These are phyloP conservation scores for Papilio polyxenes DNA, from an alignment of 1,140 invertebrate genomes.

Conservation along the genomic window DNA sequence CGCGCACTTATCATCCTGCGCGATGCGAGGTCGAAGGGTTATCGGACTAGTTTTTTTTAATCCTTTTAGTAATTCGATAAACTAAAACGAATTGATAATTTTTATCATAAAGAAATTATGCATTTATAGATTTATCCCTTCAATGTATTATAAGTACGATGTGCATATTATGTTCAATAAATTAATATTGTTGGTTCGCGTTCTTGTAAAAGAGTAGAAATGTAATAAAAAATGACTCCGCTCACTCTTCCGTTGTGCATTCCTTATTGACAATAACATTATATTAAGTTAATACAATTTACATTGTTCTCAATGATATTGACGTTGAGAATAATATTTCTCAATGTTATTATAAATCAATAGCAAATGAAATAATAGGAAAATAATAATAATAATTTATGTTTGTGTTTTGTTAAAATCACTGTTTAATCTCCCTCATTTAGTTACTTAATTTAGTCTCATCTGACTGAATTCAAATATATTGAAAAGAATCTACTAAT, in stretches of 20 bases:
- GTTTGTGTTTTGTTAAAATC: too few species aligned
- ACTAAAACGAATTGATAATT: neutral
- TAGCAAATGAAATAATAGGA: too few species aligned
- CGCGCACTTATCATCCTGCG: slow-evolving; percentile 66
- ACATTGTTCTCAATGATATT: neutral
- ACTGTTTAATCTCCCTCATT: too few species aligned
- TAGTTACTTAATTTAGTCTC: too few species aligned
- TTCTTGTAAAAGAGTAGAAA: neutral
- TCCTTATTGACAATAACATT: too few species aligned
- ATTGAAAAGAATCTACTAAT: too few species aligned
- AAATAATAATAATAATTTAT: too few species aligned
- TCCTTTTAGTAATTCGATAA: slow-evolving; percentile 51
- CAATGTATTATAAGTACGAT: neutral
- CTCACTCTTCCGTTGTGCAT: neutral
- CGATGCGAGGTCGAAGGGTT: slow-evolving; percentile 66
- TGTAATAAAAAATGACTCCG: neutral
- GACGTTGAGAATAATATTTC: too few species aligned
- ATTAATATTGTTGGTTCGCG: neutral
- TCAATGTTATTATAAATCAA: too few species aligned
- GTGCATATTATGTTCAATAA: neutral
- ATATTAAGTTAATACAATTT: neutral
- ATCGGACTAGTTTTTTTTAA: slow-evolving; percentile 68
- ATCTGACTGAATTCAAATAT: too few species aligned
- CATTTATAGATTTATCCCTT: neutral
- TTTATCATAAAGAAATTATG: neutral